These are phyloP conservation scores for Pseudachorutes palmiensis DNA, from an alignment of 1,140 invertebrate species.

Conservation along the genomic window DNA sequence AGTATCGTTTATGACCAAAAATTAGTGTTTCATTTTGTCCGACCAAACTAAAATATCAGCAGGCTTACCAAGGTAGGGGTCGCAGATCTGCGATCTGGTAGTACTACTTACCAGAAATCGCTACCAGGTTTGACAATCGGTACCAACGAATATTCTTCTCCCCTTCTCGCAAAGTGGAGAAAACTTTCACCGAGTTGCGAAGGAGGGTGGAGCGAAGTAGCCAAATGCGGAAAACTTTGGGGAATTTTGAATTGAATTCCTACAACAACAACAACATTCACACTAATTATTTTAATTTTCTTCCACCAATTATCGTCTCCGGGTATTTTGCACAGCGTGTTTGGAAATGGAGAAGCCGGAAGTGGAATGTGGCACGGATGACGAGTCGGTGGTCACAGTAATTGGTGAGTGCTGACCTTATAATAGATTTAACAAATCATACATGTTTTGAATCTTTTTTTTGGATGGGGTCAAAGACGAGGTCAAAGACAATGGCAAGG, in stretches of 20 bases:
- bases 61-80: too few relatives aligned
- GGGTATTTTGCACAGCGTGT: too few relatives aligned
- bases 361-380: too few relatives aligned
- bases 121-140: not conserved
- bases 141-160: not conserved
- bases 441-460: too few relatives aligned
- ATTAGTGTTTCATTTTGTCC: constrained; percentile 28
- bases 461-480: too few relatives aligned
- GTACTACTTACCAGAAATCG: not conserved
- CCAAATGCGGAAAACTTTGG: not conserved
- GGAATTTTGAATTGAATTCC: not conserved
- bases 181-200: not conserved
- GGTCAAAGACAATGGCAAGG: too few relatives aligned
- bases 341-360: too few relatives aligned
- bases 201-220: not conserved
- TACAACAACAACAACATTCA: not conserved
- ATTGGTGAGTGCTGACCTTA: too few relatives aligned
- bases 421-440: too few relatives aligned
- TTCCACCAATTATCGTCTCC: too few relatives aligned
- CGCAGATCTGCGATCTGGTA: not conserved
- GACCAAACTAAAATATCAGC: constrained; percentile 19
- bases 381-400: too few relatives aligned
- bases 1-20: constrained; percentile 34
- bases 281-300: too few relatives aligned
- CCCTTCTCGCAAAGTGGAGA: not conserved